Percentiles rank a stretch among this genome's conserved stretches.
phyloP scores from a whole-genome alignment of 2,888 invertebrate species.

The Malacosoma neustria region DNA sequence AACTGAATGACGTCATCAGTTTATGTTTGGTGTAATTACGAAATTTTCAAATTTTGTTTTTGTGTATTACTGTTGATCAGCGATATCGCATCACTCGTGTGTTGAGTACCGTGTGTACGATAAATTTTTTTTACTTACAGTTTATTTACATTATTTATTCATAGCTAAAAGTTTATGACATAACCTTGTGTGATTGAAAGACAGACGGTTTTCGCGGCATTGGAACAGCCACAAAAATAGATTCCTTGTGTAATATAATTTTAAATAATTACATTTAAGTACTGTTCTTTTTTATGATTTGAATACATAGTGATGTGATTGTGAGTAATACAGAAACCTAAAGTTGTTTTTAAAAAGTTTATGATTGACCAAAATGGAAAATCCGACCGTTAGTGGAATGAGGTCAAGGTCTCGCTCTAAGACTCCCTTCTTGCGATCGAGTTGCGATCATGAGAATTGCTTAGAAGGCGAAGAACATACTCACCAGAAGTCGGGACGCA shows the following conservation, averaged over 20 bases:
- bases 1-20: constrained; percentile 69
- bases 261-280: too few species aligned
- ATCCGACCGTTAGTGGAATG: constrained; percentile 66
- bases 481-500: constrained; percentile 64
- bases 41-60: too few species aligned
- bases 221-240: constrained; percentile 66
- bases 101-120: constrained; percentile 21
- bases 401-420: constrained; percentile 82
- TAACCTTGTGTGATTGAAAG: constrained; percentile 18
- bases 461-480: constrained; percentile 66
- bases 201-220: constrained; percentile 65
- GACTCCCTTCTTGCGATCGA: constrained; percentile 78
- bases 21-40: constrained; percentile 59
- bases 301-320: constrained; percentile 13
- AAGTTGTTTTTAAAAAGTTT: neutral
- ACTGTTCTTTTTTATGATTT: too few species aligned
- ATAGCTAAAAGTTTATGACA: constrained; percentile 7
- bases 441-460: constrained; percentile 75
- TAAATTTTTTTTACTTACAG: neutral
- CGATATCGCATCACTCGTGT: constrained; percentile 27
- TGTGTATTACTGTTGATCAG: constrained; percentile 27
- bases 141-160: neutral
- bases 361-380: constrained; percentile 41
- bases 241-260: constrained; percentile 62
- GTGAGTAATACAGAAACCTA: constrained; percentile 12